Evolutionary conservation across 2,888 invertebrate genomes (phyloP).

Genomic region (Tridacna gigas): DNA sequence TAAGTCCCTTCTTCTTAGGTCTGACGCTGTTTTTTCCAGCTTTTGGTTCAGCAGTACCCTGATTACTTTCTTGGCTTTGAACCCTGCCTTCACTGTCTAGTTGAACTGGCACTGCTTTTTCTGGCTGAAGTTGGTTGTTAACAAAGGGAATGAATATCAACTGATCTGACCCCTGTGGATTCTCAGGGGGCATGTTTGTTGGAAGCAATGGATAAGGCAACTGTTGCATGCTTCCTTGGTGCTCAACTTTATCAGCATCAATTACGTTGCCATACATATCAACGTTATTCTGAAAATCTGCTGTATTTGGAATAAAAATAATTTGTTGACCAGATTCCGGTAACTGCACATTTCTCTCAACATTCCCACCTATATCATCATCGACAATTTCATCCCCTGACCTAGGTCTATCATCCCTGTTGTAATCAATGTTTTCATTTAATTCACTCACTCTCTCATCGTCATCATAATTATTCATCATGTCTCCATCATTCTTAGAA

Average conservation of each 20-base stretch:
- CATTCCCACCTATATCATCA: constrained; percentile 2
- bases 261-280: constrained; percentile 48
- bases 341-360: neutral
- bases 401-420: neutral
- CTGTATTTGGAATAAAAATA: constrained; percentile 48
- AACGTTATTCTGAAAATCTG: constrained; percentile 27
- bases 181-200: constrained; percentile 27
- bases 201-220: constrained; percentile 34
- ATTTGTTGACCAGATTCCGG: constrained; percentile 39
- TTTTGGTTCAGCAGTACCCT: neutral
- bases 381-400: neutral
- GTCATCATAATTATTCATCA: neutral
- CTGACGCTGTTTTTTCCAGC: neutral
- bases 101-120: constrained; percentile 27
- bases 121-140: constrained; percentile 39
- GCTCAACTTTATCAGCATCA: constrained; percentile 15
- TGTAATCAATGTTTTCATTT: neutral
- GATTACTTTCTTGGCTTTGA: neutral
- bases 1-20: neutral
- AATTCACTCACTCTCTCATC: neutral
- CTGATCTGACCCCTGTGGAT: constrained; percentile 38
- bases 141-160: constrained; percentile 55
- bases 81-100: constrained; percentile 16
- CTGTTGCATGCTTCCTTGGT: constrained; percentile 22
- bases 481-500: too few relatives aligned